phyloP scores from a whole-genome alignment of 2,113 vertebrate genomes.

The Choloepus hoffmanni region DNA sequence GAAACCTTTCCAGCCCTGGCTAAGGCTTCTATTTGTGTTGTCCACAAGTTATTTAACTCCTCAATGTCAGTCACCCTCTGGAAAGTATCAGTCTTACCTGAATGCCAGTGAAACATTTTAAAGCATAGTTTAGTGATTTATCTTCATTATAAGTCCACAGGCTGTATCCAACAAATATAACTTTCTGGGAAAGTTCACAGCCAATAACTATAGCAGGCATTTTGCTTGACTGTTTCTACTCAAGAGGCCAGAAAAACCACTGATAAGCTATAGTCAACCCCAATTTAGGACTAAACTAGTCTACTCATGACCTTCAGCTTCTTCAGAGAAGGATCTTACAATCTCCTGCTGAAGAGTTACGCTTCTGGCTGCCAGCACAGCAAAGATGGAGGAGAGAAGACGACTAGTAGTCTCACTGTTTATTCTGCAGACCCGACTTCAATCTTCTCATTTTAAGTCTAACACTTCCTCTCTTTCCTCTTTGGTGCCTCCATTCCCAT shows the following conservation, averaged over 20 bases:
- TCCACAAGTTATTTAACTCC: slow-evolving; percentile 30
- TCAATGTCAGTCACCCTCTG: slow-evolving; percentile 12
- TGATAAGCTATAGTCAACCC: background rate
- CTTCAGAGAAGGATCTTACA: background rate
- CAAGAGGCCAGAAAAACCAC: background rate
- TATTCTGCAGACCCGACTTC: background rate
- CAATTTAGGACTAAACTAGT: background rate
- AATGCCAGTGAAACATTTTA: slow-evolving; percentile 42
- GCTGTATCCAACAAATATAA: slow-evolving; percentile 26
- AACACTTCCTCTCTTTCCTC: background rate
- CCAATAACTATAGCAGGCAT: slow-evolving; percentile 17
- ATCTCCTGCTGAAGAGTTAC: background rate
- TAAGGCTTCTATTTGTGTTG: background rate
- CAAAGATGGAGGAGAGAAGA: background rate
- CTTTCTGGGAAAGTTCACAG: slow-evolving; percentile 26
- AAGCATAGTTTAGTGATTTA: slow-evolving; percentile 42
- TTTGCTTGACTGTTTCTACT: slow-evolving; percentile 45
- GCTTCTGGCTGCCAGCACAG: background rate
- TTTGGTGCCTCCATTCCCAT: background rate
- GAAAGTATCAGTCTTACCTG: slow-evolving; percentile 49
- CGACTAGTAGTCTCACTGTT: background rate
- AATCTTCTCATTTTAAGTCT: background rate
- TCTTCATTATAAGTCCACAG: slow-evolving; percentile 47
- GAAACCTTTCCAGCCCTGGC: background rate
- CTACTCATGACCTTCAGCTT: background rate